These are phyloP conservation scores for Hemibagrus guttatus DNA, from an alignment of 2,797 vertebrate species.

Conservation along the genomic window DNA sequence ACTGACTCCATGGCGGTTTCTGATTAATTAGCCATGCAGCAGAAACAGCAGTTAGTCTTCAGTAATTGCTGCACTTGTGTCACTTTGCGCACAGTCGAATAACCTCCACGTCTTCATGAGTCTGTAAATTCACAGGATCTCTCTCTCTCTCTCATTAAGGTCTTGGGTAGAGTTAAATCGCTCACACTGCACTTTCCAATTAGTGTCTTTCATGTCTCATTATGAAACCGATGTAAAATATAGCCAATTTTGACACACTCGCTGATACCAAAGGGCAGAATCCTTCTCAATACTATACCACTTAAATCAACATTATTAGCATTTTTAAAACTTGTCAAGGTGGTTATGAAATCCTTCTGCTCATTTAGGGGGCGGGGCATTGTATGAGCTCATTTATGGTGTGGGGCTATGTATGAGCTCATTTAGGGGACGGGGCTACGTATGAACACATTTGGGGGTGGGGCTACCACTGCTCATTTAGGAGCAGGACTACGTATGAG, in stretches of 20 bases:
- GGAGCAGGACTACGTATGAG: no score
- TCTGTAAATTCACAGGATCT: slow-evolving; percentile 29
- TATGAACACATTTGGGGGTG: no score
- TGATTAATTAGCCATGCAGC: slow-evolving; percentile 12
- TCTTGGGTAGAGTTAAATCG: neutral
- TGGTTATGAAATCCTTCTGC: neutral
- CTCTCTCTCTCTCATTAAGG: slow-evolving; percentile 34
- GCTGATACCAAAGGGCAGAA: neutral
- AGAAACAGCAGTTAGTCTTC: slow-evolving; percentile 37
- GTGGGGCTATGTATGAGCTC: no score
- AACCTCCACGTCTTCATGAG: slow-evolving; percentile 20
- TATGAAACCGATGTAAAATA: neutral
- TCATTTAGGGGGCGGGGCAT: no score
- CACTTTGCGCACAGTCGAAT: slow-evolving; percentile 31
- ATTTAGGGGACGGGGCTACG: no score
- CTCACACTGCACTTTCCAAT: slow-evolving; percentile 27
- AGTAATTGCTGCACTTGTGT: slow-evolving; percentile 26
- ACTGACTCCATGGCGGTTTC: neutral
- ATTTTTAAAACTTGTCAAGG: no score
- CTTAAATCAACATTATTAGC: neutral
- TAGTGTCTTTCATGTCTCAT: slow-evolving; percentile 13
- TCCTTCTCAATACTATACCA: neutral
- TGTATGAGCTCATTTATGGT: no score
- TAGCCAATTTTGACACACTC: neutral
- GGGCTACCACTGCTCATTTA: no score